phyloP scores from a whole-genome alignment of 1,140 invertebrate species.

The Drosophila truncata region DNA sequence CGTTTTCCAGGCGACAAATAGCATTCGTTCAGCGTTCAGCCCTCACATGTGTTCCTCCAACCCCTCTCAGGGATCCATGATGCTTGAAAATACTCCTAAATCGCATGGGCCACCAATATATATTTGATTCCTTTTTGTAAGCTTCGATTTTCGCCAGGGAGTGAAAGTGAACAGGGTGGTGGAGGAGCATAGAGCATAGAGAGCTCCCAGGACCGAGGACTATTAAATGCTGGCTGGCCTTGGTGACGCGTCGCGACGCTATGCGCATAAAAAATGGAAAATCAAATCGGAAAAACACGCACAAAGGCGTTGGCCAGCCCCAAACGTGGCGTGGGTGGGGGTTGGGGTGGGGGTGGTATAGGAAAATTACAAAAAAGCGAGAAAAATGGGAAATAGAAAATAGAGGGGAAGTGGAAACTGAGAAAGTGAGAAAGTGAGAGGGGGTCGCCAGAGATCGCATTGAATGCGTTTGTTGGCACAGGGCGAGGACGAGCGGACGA shows the following conservation, averaged over 20 bases:
- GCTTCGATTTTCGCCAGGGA: conserved; percentile 19
- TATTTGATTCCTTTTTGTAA: conserved; percentile 19
- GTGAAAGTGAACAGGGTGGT: conserved; percentile 29
- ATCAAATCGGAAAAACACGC: conserved; percentile 72
- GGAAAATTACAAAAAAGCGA: conserved; percentile 1
- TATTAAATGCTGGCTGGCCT: conserved; percentile 56
- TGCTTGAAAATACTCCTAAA: conserved; percentile 33
- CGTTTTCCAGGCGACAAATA: not conserved
- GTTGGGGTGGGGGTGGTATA: too few species aligned
- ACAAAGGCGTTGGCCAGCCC: conserved; percentile 56
- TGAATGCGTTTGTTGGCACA: conserved; percentile 37
- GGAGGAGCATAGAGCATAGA: not conserved
- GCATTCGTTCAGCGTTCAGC: not conserved
- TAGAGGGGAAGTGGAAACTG: not conserved
- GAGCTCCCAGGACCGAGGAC: conserved; percentile 6
- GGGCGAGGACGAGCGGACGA: not conserved
- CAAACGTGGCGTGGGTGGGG: conserved; percentile 2
- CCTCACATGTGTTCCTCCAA: too few species aligned
- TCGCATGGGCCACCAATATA: conserved; percentile 14
- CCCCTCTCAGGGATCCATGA: conserved; percentile 1
- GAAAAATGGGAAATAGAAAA: conserved; percentile 8
- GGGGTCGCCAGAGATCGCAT: conserved; percentile 46
- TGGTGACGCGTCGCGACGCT: conserved; percentile 57
- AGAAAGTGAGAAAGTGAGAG: not conserved
- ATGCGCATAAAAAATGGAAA: conserved; percentile 71